Base-by-base conservation (phyloP, 2,888 invertebrate species). In the Campaea margaritaria region DNA sequence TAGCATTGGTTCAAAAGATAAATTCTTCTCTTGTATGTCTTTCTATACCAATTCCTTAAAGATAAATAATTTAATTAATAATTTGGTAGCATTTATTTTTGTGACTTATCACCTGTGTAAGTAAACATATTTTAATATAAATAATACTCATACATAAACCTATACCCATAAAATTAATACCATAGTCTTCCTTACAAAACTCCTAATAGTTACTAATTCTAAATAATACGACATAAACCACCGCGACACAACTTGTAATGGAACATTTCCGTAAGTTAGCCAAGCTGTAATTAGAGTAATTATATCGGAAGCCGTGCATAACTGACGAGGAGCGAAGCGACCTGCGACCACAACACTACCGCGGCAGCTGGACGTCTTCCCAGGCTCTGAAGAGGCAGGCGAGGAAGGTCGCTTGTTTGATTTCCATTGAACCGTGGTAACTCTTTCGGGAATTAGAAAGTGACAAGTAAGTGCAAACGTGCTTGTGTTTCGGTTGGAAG, bases 331-430 rank as follows among this genome's bases (percentile, higher is more conserved):
- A 66, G 66, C 42, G 84, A 83, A 84, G 81, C 85, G 83, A 90
- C 85, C 87, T 82, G 82, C 81, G 87, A 87, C 86, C 87, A 89
- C 83, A 84, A 87, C 86, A 87, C n/a, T n/a, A n/a, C 74, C 62
- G 63, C 14, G 68, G 62, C 89, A 89, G 80, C 76, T 87, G 87
- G 64, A 51, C 34, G 12, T 38, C 75, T 82, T 89, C 90, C 67
- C 89, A 87, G 69, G 75, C 62, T 54, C 47, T 49, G 41, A 43
- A 44, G 16, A n/a, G 13, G 13, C 31, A 50, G 50, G 12, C 11
- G 13, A 14, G 27, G 12, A 10, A 9, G 0, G 12, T 1, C 27
- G 36, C 21, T 10, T 13, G 15, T 48, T 34, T 48, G 21, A 16
- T 28, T 15, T 15, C 36, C 34, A 39, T 46, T 42, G n/a, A 45